Evolutionary conservation across 2,113 vertebrate genomes (phyloP).

Genomic region (Neoarius graeffei): DNA sequence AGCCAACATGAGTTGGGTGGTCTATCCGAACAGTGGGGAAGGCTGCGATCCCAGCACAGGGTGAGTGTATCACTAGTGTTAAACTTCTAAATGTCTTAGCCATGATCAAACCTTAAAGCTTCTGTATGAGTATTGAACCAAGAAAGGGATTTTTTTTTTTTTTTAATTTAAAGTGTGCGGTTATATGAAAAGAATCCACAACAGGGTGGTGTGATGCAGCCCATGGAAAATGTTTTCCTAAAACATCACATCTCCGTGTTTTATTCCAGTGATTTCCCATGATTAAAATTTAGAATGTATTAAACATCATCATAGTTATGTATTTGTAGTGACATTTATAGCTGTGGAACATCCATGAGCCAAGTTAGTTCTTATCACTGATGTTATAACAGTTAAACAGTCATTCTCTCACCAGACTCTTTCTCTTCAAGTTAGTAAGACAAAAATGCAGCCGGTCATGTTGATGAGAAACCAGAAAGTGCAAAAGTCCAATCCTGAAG

Average conservation of each 20-base stretch:
- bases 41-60: constrained; percentile 67
- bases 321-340: not conserved
- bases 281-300: not conserved
- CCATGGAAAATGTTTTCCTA: not conserved
- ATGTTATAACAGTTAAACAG: not conserved
- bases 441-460: not conserved
- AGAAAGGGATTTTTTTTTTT: too few species aligned
- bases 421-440: not conserved
- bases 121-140: not conserved
- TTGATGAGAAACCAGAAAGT: not conserved
- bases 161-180: not conserved
- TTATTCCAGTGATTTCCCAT: not conserved
- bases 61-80: constrained; percentile 56
- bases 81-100: not conserved
- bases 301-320: not conserved
- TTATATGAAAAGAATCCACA: not conserved
- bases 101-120: not conserved
- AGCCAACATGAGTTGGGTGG: constrained; percentile 71
- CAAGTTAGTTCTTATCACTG: not conserved
- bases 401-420: not conserved
- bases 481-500: not conserved
- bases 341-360: not conserved
- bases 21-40: constrained; percentile 80
- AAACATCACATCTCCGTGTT: not conserved
- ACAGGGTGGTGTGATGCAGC: too few species aligned